These are phyloP conservation scores for Linnaemya tessellans DNA, from an alignment of 2,888 invertebrate species.

Conservation along the genomic window DNA sequence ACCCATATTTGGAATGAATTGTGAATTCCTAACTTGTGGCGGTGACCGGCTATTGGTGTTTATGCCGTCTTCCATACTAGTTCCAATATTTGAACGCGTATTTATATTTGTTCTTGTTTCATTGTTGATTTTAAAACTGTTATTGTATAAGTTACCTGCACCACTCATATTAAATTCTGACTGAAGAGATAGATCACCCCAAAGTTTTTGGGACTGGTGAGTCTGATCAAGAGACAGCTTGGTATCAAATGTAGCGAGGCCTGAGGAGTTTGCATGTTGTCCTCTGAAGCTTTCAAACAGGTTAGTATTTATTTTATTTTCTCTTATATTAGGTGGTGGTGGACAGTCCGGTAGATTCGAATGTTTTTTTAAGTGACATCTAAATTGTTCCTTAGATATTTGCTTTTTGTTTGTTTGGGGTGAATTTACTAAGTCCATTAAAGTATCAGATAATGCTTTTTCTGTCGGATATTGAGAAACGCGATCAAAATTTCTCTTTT, in stretches of 20 bases:
- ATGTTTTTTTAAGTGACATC: not conserved
- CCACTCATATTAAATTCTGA: slow-evolving; percentile 26
- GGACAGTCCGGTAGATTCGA: slow-evolving; percentile 32
- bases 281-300: slow-evolving; percentile 1
- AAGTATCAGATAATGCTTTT: slow-evolving; percentile 67
- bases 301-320: not conserved
- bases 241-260: slow-evolving; percentile 54
- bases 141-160: slow-evolving; percentile 57
- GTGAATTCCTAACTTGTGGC: slow-evolving; percentile 27
- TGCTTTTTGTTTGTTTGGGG: slow-evolving; percentile 40
- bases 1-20: slow-evolving; percentile 44
- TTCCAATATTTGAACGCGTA: slow-evolving; percentile 33
- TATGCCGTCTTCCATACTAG: slow-evolving; percentile 7
- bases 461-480: slow-evolving; percentile 12
- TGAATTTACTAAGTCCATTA: slow-evolving; percentile 61
- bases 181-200: not conserved
- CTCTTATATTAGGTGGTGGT: slow-evolving; percentile 47
- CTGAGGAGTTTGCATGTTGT: slow-evolving; percentile 31
- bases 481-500: slow-evolving; percentile 4
- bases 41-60: slow-evolving; percentile 9
- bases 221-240: slow-evolving; percentile 36
- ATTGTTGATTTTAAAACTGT: slow-evolving; percentile 57
- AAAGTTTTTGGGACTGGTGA: not conserved
- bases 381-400: slow-evolving; percentile 15
- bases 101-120: slow-evolving; percentile 57